Evolutionary conservation across 2,113 vertebrate genomes (phyloP).

Genomic region (Eidolon helvum): DNA sequence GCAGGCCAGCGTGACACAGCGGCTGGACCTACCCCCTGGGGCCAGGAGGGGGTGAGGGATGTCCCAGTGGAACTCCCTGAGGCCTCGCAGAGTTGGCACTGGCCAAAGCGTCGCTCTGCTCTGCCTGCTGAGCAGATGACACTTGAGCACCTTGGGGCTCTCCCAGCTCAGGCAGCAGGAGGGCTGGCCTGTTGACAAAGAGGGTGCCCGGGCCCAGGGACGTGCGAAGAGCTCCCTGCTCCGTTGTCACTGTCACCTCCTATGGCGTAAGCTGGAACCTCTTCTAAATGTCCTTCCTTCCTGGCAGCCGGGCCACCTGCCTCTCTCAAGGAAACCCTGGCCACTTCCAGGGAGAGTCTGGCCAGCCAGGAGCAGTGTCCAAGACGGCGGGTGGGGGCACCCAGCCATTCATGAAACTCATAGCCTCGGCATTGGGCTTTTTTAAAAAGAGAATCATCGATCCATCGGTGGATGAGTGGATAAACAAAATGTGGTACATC

Average conservation of each 20-base stretch:
- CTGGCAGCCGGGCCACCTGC: not conserved
- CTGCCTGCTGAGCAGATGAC: not conserved
- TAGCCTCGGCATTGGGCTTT: not conserved
- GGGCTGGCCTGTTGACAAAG: not conserved
- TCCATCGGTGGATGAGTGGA: not conserved
- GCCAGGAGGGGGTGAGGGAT: not conserved
- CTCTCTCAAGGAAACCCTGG: not conserved
- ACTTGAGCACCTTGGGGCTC: not conserved
- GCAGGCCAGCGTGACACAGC: too few relatives aligned
- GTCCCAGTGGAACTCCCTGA: fast-evolving
- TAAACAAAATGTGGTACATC: not conserved
- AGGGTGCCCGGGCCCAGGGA: not conserved
- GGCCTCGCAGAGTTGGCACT: not conserved
- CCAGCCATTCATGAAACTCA: not conserved
- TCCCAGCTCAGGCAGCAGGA: not conserved
- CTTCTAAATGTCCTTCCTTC: not conserved
- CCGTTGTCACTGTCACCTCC: fast-evolving
- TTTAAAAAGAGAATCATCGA: not conserved
- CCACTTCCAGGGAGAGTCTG: not conserved
- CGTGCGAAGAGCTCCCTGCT: not conserved
- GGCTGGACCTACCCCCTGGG: not conserved
- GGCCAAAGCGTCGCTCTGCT: fast-evolving
- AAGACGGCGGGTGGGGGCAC: not conserved
- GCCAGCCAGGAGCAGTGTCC: not conserved
- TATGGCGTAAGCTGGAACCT: not conserved